phyloP scores from a whole-genome alignment of 1,140 invertebrate species.

The Branchinecta lindahli region DNA sequence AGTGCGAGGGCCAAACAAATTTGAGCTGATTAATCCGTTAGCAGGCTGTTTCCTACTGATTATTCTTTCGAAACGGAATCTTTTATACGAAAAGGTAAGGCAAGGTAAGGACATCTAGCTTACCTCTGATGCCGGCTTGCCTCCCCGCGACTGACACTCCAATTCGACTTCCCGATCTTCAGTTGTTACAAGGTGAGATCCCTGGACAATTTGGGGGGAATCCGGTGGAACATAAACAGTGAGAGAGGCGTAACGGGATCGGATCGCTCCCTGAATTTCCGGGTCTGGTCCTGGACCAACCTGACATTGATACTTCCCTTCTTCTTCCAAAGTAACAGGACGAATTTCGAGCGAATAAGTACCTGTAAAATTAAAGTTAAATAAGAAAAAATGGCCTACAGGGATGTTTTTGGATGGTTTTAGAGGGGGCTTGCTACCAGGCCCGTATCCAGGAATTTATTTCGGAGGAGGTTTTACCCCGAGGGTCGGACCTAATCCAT shows the following conservation, averaged over 20 bases:
- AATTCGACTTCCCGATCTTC: constrained; percentile 75
- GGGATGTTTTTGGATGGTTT: not conserved
- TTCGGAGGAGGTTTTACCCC: too few species aligned
- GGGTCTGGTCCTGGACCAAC: constrained; percentile 46
- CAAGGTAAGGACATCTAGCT: constrained; percentile 23
- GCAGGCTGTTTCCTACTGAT: too few species aligned
- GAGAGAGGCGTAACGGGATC: constrained; percentile 64
- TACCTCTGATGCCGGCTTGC: constrained; percentile 81
- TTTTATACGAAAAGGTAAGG: too few species aligned
- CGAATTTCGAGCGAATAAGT: constrained; percentile 72
- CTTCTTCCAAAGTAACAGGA: constrained; percentile 73
- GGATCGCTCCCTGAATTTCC: constrained; percentile 52
- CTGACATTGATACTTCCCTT: constrained; percentile 79
- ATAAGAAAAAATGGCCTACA: constrained; percentile 15
- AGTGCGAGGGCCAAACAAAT: too few species aligned
- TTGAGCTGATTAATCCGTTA: too few species aligned
- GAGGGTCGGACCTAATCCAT: too few species aligned
- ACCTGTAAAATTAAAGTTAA: constrained; percentile 41
- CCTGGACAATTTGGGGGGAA: constrained; percentile 67
- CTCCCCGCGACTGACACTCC: constrained; percentile 71
- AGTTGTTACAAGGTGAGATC: constrained; percentile 57
- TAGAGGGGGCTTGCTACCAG: too few species aligned
- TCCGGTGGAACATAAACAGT: constrained; percentile 76
- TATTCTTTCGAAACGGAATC: too few species aligned
- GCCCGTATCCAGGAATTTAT: too few species aligned